A percentile compares a stretch with the other conserved stretches of the same genome.
Evolutionary conservation across 1,140 invertebrate genomes (phyloP).

Genomic region (Bombus ignitus): DNA sequence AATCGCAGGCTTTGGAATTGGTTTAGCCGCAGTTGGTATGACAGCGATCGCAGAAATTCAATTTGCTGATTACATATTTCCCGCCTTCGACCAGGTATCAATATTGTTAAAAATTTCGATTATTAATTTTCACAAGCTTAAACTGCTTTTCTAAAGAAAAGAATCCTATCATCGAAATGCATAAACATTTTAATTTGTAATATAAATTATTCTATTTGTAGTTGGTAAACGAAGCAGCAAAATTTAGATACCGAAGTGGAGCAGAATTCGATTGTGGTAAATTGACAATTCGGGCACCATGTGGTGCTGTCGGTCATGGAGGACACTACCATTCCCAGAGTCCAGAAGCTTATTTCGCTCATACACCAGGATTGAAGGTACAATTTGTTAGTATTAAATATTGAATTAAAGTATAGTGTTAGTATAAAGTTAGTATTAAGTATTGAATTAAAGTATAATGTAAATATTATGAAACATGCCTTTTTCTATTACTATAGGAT

Average conservation of each 20-base stretch:
- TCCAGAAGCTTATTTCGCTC: slow-evolving; percentile 98
- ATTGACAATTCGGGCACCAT: slow-evolving; percentile 95
- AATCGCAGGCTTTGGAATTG: slow-evolving; percentile 98
- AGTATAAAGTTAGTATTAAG: no score
- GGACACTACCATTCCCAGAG: slow-evolving; percentile 99
- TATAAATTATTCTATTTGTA: slow-evolving; percentile 71
- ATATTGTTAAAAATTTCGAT: background rate
- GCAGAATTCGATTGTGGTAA: slow-evolving; percentile 95
- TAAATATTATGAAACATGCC: background rate
- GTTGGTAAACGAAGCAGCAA: slow-evolving; percentile 96
- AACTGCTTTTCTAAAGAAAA: background rate
- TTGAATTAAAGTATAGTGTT: background rate
- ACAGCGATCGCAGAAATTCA: slow-evolving; percentile 99
- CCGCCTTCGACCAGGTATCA: slow-evolving; percentile 98
- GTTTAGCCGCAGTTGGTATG: slow-evolving; percentile 92
- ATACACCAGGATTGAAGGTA: slow-evolving; percentile 97
- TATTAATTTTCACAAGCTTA: background rate
- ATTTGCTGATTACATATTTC: slow-evolving; percentile 99
- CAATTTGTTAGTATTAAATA: background rate
- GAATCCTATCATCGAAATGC: background rate
- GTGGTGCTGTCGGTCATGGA: slow-evolving; percentile 95
- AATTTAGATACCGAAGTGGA: slow-evolving; percentile 96
- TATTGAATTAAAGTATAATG: background rate
- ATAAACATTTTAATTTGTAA: background rate
- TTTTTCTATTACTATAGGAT: background rate